Evolutionary conservation across 1,140 invertebrate species (phyloP), one percentile per base, ranked within the genome.

Genomic region (Pseudomyrmex sp.): DNA sequence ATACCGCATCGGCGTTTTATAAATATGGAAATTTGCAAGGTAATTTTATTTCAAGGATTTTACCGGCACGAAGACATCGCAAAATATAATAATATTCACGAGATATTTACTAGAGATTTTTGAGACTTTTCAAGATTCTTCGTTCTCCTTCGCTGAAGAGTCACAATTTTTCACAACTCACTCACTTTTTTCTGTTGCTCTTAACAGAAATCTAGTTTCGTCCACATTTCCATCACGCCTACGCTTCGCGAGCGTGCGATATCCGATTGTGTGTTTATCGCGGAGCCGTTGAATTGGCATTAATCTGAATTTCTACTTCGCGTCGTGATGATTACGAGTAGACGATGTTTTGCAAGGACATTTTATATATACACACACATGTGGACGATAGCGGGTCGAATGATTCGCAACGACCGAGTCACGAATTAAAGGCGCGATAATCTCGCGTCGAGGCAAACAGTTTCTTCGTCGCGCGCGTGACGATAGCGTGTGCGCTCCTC

Each of bases 351-450:
- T 35, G 74, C 61, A 10, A 66, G 35, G 23, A 63, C 61, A 15
- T 23, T 56, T 48, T 46, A 52, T 35, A 35, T 46, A 52, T 5
- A 35, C 35, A 35, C 7, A 7, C 35, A 35, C 35, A 35, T 35
- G 35, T 35, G 35, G 35, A 12, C 54, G 77, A 44, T 52, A 26
- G 59, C n/a, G 2, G 35, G n/a, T n/a, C 58, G 15, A 75, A 18
- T 54, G 48, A 74, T 59, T 69, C 59, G 62, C 59, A 35, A 48
- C 46, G 50, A 56, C 10, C 65, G 50, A 85, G 73, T 84, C 72
- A 84, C 65, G 82, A 72, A 84, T 88, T 52, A 54, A 35, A 80
- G n/a, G 69, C 59, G 54, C 69, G 83, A 87, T 85, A 89, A 83
- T 82, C 61, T 69, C 79, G 12, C 44, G 65, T 46, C 15, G 13